These are phyloP conservation scores for Fulica atra DNA, from an alignment of 2,113 vertebrate species.

Conservation along the genomic window DNA sequence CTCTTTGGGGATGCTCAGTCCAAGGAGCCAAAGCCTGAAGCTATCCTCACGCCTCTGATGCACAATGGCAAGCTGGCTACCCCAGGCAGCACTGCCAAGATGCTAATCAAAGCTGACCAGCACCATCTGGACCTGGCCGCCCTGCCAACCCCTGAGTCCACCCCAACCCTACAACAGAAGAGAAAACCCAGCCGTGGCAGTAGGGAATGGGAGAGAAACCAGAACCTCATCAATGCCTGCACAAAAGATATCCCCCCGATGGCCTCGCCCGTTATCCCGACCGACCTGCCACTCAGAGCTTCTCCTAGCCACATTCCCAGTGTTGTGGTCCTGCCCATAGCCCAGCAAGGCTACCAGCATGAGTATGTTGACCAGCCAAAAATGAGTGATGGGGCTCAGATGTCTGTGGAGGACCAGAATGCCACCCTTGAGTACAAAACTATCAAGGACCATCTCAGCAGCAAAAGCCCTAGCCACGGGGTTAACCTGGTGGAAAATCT, in stretches of 20 bases:
- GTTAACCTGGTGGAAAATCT: conserved; percentile 86
- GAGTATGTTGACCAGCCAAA: conserved; percentile 96
- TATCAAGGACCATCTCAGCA: conserved; percentile 82
- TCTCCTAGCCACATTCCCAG: conserved; percentile 96
- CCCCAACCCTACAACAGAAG: conserved; percentile 92
- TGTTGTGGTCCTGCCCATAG: conserved; percentile 92
- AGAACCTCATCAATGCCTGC: conserved; percentile 97
- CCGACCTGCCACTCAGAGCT: conserved; percentile 89
- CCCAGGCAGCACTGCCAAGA: conserved; percentile 84
- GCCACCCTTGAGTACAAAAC: conserved; percentile 96
- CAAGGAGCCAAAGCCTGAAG: conserved; percentile 93
- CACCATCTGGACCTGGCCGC: conserved; percentile 93
- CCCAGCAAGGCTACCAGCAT: conserved; percentile 93
- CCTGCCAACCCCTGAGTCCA: conserved; percentile 94
- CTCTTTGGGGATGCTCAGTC: conserved; percentile 92
- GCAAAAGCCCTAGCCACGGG: conserved; percentile 88
- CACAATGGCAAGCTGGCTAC: conserved; percentile 91
- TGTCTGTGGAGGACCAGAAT: conserved; percentile 88
- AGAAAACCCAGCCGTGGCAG: conserved; percentile 92
- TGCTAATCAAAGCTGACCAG: conserved; percentile 95
- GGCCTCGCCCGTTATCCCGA: conserved; percentile 91
- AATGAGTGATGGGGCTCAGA: conserved; percentile 80
- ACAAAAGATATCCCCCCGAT: conserved; percentile 92
- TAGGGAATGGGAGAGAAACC: conserved; percentile 95
- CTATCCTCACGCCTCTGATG: conserved; percentile 94